Evolutionary conservation across 1,140 invertebrate species (phyloP), one percentile per base, ranked within the genome.

Genomic region (Drosophila ananassae): DNA sequence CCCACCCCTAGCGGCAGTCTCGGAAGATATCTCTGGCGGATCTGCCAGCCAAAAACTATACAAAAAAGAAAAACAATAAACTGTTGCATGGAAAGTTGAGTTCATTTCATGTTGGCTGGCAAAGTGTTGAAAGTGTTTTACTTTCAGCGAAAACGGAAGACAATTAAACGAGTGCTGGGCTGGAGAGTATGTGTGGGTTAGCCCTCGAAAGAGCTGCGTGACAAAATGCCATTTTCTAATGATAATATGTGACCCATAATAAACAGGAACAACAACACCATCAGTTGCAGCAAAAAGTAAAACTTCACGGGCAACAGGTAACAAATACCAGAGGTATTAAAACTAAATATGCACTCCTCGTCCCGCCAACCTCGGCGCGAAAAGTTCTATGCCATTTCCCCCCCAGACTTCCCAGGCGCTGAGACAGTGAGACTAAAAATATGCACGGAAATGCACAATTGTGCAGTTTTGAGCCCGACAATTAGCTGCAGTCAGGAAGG

Each of bases 391-490:
- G n/a, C 41, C 55, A 37, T 48, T 34, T 47, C 13, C 41, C 51
- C 41, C 34, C 52, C 44, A 6, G 44, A 10, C 44, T 21, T 2
- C n/a, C n/a, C n/a, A n/a, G 44, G 8, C 30, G 7, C 30, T 50
- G 48, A 72, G 54, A 61, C 54, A 72, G 25, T 6, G 75, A 73
- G 75, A 54, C 72, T 82, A 73, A 79, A 90, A 90, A 91, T 90
- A 89, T 90, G 69, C 76, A 89, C 89, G 90, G 89, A 91, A 91
- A 82, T 91, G 90, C 89, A 91, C 90, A 91, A 91, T 91, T 91
- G 90, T 91, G 90, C 89, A 91, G 77, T 83, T 74, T 75, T 66
- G 73, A 75, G 71, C 61, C 85, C 77, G 73, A 68, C 90, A 91
- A 91, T 91, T 91, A 91, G 89, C 78, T 85, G 82, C 71, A 85